Base-by-base conservation (phyloP, 2,888 invertebrate genomes). In the Apamea anceps region DNA sequence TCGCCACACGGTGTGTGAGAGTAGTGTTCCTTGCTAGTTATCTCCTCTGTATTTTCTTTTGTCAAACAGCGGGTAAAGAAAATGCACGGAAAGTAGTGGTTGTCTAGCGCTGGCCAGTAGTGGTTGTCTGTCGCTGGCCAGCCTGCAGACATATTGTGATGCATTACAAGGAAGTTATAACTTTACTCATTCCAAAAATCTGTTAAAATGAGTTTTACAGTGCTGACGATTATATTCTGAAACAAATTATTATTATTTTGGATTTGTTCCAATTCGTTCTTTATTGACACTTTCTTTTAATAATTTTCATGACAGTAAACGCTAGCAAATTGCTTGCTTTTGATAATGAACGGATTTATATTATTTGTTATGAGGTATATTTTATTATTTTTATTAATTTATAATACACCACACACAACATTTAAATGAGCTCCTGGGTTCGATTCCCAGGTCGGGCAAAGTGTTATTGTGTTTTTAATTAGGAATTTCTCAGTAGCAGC, bases 211-310 rank as follows among this genome's bases (percentile, higher is more conserved):
- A n/a, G 15, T 21, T 63, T 75, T 28, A 25, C 63, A 37, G 18
- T 65, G 37, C 10, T 65, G 28, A 81, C 45, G 8, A 65, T 54
- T n/a, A 80, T 45, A 65, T 51, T 82, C 25, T 62, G 37, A 32
- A 70, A 75, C 45, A 75, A 57, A 75, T 48, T 57, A 75, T 84
- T 57, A 57, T 84, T 62, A 67, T 63, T 84, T 82, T 82, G 82
- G 85, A 73, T 51, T 51, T 51, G 51, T 45, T 78, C 82, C 82
- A 84, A 79, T 32, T n/a, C 32, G 28, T 37, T 75, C 51, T 62
- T 63, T 57, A 76, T 76, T 77, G 78, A 84, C 79, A 77, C 28
- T 83, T 76, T 51, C 48, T 48, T 63, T n/a, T 57, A 51, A 65
- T 57, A 60, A 25, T 71, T 71, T 71, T 15, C 51, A 63, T 57